Evolutionary conservation across 2,113 vertebrate species (phyloP).

Genomic region (Terrapene triunguis): DNA sequence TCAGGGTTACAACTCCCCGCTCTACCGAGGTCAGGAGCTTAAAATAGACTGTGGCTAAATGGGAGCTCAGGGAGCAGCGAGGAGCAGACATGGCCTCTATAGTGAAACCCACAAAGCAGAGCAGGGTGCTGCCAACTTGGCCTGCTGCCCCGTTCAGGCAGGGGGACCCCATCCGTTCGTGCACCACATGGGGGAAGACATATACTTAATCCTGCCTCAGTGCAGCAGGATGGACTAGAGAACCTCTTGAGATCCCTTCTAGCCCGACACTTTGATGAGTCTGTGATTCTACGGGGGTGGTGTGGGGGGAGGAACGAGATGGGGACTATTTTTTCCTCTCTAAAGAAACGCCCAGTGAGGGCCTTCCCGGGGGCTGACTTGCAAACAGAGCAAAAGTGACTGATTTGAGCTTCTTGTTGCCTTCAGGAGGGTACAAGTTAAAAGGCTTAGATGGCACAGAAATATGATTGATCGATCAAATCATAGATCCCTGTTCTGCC

Average conservation of each 20-base stretch:
- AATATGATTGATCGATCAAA: background rate
- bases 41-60: constrained; percentile 67
- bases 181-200: too few relatives aligned
- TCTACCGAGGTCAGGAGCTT: background rate
- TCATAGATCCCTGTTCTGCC: background rate
- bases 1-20: background rate
- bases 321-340: too few relatives aligned
- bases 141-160: too few relatives aligned
- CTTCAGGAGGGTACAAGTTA: background rate
- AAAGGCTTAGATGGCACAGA: background rate
- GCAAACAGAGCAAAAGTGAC: background rate
- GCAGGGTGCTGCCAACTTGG: background rate
- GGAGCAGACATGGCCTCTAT: background rate
- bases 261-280: too few relatives aligned
- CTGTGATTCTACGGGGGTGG: too few relatives aligned
- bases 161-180: too few relatives aligned
- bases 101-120: background rate
- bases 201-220: too few relatives aligned
- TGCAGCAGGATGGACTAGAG: too few relatives aligned
- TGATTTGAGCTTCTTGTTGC: background rate
- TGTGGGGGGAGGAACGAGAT: too few relatives aligned
- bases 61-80: background rate
- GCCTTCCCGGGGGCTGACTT: too few relatives aligned
- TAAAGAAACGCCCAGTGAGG: too few relatives aligned
- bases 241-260: too few relatives aligned